Conservation (phyloP, 1,140 invertebrate species). For the Bombus fervidus region DNA sequence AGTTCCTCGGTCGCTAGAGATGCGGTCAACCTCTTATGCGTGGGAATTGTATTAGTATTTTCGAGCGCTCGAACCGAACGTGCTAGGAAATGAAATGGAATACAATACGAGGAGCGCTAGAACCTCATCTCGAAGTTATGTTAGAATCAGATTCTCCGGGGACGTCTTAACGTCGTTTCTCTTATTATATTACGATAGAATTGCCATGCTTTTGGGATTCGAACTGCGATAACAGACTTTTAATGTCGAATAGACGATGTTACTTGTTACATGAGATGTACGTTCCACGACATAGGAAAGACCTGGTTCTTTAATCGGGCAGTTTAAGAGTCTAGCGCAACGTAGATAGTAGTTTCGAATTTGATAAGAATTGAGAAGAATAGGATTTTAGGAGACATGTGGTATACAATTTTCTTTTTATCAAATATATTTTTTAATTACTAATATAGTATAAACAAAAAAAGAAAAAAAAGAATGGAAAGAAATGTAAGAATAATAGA, state of each 20-base stretch:
- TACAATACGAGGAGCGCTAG: not conserved
- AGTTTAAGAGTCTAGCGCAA: not conserved
- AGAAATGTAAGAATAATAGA: not conserved
- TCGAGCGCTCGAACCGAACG: not conserved
- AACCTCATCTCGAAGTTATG: not conserved
- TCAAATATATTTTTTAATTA: too few species aligned
- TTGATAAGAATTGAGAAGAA: not conserved
- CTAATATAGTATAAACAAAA: too few species aligned
- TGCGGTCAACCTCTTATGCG: not conserved
- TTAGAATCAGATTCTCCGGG: not conserved
- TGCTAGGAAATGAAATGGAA: constrained; percentile 9
- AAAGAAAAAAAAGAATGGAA: too few species aligned
- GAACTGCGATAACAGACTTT: not conserved
- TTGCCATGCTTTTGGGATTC: constrained; percentile 1
- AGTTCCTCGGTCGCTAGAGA: not conserved
- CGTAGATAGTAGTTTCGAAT: not conserved
- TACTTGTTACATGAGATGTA: not conserved
- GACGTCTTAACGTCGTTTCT: not conserved
- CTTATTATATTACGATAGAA: not conserved
- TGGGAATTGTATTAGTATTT: not conserved
- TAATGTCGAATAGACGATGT: not conserved
- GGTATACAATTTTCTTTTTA: too few species aligned
- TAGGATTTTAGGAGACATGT: not conserved
- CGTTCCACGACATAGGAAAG: too few species aligned
- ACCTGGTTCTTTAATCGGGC: not conserved